Percentiles rank a stretch among this genome's conserved stretches.
Evolutionary conservation across 2,113 vertebrate species (phyloP).

Genomic region (Pseudorectes ferrugineus): DNA sequence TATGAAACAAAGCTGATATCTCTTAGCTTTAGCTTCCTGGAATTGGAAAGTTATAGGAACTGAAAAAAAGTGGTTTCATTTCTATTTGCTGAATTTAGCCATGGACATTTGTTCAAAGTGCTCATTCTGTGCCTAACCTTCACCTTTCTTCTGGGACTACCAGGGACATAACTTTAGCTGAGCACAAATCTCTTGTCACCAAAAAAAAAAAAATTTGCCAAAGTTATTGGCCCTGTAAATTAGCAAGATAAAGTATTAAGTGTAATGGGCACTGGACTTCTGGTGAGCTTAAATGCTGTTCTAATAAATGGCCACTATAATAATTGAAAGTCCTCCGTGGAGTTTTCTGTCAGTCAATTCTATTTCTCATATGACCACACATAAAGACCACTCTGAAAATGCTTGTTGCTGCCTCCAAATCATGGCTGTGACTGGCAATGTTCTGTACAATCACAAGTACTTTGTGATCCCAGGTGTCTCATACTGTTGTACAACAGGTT

Average conservation of each 20-base stretch:
- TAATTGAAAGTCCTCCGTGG: neutral
- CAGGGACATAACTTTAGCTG: neutral
- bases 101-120: neutral
- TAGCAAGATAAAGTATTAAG: neutral
- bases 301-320: neutral
- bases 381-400: neutral
- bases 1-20: neutral
- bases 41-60: neutral
- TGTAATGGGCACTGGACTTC: neutral
- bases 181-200: neutral
- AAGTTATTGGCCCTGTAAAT: neutral
- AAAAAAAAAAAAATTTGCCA: neutral
- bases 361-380: neutral
- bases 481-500: neutral
- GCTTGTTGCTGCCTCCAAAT: neutral
- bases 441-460: neutral
- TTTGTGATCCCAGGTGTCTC: neutral
- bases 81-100: neutral
- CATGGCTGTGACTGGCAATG: neutral
- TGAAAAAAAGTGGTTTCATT: neutral
- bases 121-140: neutral
- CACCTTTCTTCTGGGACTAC: neutral
- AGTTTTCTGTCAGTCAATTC: neutral
- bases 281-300: neutral
- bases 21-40: neutral